Conservation (phyloP, 2,888 invertebrate genomes). For the Oasisia sp. region DNA sequence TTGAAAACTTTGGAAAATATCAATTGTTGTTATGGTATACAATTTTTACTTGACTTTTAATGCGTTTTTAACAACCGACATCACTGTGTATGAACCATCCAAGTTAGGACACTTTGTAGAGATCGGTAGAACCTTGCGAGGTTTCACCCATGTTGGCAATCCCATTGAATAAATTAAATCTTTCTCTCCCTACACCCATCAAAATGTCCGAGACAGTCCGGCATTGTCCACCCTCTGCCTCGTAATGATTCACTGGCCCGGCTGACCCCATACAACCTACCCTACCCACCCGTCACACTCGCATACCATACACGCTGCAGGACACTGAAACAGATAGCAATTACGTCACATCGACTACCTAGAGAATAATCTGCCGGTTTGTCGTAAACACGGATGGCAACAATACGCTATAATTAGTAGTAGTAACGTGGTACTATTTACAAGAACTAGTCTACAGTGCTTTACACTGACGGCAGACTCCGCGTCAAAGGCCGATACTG, state of each 20-base stretch:
- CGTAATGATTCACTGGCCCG: not conserved
- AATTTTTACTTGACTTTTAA: not conserved
- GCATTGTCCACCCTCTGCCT: not conserved
- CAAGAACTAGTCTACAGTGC: conserved; percentile 11
- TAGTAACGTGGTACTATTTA: not conserved
- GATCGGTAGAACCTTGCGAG: not conserved
- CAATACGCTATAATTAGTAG: not conserved
- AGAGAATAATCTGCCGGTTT: conserved; percentile 3
- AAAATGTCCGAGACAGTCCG: not conserved
- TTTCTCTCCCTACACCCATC: not conserved
- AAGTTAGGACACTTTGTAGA: not conserved
- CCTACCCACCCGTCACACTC: not conserved
- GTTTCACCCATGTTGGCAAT: not conserved
- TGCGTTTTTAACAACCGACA: not conserved
- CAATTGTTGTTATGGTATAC: not conserved
- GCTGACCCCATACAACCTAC: not conserved
- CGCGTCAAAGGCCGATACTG: not conserved
- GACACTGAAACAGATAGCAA: not conserved
- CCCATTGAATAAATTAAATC: conserved; percentile 3
- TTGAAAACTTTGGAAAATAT: not conserved
- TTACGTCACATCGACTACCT: conserved; percentile 17
- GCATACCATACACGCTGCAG: not conserved
- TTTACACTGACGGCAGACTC: conserved; percentile 1
- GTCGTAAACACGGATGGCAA: not conserved
- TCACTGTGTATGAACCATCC: not conserved